Evolutionary conservation across 2,797 vertebrate genomes (phyloP).

Genomic region (Gymnothorax reevesii): DNA sequence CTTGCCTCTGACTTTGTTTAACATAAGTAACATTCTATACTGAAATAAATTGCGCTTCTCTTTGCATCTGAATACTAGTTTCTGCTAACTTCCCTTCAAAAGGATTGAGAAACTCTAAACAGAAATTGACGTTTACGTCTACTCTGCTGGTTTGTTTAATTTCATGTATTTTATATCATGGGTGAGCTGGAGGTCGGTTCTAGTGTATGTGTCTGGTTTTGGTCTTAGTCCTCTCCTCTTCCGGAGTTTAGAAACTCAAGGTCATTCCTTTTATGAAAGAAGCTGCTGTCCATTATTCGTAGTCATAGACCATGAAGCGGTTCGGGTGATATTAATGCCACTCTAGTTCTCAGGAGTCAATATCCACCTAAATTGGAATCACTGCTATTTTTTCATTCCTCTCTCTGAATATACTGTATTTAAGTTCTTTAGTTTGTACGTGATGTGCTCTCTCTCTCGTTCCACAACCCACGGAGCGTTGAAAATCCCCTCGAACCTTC

Average conservation of each 20-base stretch:
- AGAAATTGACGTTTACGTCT: constrained; percentile 4
- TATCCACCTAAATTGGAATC: not conserved
- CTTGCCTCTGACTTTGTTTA: constrained; percentile 66
- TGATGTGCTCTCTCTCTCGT: not conserved
- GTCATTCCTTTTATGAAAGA: not conserved
- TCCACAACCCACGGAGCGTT: constrained; percentile 18
- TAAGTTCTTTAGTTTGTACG: not conserved
- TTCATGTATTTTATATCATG: not conserved
- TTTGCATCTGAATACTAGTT: constrained; percentile 8
- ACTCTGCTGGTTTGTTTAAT: not conserved
- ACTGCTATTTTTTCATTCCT: constrained; percentile 38
- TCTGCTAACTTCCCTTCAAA: not conserved
- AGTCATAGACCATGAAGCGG: not conserved
- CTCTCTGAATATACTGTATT: constrained; percentile 22
- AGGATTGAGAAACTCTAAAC: not conserved
- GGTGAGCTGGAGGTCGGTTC: not conserved
- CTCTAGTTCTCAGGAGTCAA: not conserved
- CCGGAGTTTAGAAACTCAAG: constrained; percentile 15
- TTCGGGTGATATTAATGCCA: not conserved
- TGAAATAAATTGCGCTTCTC: constrained; percentile 27
- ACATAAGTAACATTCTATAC: constrained; percentile 74
- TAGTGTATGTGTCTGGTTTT: constrained; percentile 5
- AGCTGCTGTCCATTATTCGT: not conserved
- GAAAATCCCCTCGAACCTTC: not conserved
- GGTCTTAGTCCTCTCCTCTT: not conserved